Evolutionary conservation across 2,113 vertebrate species (phyloP).

Genomic region (Origma solitaria): DNA sequence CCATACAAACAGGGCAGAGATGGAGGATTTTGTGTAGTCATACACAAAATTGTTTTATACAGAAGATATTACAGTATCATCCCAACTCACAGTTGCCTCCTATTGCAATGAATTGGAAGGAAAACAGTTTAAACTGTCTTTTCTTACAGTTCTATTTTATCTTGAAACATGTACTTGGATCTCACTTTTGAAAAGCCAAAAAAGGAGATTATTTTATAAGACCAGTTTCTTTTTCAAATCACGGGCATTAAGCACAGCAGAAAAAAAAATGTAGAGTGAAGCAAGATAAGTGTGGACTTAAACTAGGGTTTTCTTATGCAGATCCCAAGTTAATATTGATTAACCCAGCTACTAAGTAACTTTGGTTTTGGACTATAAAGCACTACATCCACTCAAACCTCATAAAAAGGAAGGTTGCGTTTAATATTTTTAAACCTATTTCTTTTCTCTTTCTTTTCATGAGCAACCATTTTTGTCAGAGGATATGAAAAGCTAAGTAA

Average conservation of each 20-base stretch:
- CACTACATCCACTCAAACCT: background rate
- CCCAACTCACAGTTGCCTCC: background rate
- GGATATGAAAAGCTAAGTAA: background rate
- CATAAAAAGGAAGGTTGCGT: background rate
- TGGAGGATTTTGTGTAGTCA: background rate
- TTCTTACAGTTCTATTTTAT: background rate
- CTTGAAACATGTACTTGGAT: background rate
- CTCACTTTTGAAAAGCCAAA: background rate
- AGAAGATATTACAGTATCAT: background rate
- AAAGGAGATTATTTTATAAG: background rate
- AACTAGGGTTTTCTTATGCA: background rate
- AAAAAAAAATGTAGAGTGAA: background rate
- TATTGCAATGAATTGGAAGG: background rate
- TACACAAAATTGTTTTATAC: background rate
- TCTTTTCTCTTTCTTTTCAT: background rate
- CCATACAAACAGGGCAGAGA: background rate
- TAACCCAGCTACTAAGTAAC: background rate
- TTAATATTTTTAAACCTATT: background rate
- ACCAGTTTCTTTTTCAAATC: background rate
- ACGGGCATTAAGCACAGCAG: background rate
- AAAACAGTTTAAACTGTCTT: background rate
- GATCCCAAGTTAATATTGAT: background rate
- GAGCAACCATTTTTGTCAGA: background rate
- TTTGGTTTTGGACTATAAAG: background rate
- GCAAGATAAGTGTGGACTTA: background rate